Conservation (phyloP, 2,797 vertebrate genomes). For the Mustela erminea region DNA sequence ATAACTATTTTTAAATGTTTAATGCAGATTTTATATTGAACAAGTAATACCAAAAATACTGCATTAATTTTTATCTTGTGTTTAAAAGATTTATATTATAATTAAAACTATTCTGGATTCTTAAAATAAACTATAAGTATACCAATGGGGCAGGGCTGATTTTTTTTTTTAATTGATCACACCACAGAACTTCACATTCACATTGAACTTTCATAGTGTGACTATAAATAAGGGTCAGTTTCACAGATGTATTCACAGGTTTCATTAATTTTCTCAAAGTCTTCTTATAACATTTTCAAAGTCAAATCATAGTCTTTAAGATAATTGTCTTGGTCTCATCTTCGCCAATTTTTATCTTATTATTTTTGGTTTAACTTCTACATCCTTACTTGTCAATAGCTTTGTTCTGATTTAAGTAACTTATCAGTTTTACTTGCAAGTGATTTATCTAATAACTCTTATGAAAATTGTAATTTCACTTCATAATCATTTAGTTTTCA, state of each 20-base stretch:
- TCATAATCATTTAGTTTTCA: neutral
- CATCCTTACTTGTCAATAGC: neutral
- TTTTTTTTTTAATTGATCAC: neutral
- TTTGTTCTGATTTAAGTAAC: constrained; percentile 19
- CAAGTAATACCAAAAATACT: neutral
- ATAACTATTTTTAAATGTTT: neutral
- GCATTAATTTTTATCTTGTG: neutral
- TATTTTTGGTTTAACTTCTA: neutral
- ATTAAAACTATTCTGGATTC: neutral
- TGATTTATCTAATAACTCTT: neutral
- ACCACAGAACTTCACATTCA: neutral
- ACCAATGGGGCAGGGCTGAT: neutral
- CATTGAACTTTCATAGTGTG: neutral
- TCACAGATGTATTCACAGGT: neutral
- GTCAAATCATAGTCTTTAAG: constrained; percentile 12
- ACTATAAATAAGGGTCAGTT: neutral
- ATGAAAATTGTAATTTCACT: neutral
- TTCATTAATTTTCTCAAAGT: constrained; percentile 28
- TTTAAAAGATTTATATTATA: neutral
- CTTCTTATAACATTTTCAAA: constrained; percentile 1
- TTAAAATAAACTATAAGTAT: constrained; percentile 2
- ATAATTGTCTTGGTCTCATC: constrained; percentile 26
- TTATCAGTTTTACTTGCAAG: neutral
- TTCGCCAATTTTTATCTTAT: neutral
- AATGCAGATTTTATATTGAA: neutral